Conservation (phyloP, 2,797 vertebrate genomes). For the Rousettus madagascariensis region DNA sequence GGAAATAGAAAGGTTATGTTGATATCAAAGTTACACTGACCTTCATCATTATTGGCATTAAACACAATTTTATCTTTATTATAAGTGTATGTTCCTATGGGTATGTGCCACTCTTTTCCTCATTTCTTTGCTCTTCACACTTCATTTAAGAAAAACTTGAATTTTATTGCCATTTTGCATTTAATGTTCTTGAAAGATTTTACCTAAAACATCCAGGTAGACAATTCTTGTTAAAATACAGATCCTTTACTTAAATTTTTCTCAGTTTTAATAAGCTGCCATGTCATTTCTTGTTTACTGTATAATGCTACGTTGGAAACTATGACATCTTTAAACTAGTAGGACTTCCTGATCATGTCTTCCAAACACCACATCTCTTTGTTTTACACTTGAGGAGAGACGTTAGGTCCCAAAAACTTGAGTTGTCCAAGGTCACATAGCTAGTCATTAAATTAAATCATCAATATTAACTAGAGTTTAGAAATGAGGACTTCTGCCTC, state of each 20-base stretch:
- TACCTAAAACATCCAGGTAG: neutral
- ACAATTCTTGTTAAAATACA: neutral
- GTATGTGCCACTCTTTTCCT: neutral
- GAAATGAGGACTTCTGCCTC: neutral
- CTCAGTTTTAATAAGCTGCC: neutral
- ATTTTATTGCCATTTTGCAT: neutral
- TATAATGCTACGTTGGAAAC: neutral
- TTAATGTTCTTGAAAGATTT: neutral
- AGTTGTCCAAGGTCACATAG: neutral
- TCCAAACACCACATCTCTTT: neutral
- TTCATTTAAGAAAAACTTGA: neutral
- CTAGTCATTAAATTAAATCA: neutral
- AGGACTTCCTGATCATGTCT: neutral
- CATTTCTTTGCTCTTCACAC: neutral
- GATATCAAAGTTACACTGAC: neutral
- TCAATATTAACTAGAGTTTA: conserved; percentile 12
- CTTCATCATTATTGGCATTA: neutral
- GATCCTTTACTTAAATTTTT: neutral
- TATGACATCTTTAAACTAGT: neutral
- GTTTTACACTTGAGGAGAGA: neutral
- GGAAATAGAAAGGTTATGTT: neutral
- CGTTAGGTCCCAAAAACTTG: neutral
- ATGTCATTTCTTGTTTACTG: neutral
- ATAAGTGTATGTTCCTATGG: neutral
- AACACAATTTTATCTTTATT: neutral